Evolutionary conservation across 2,888 invertebrate genomes (phyloP), one percentile per base, ranked within the genome.

Genomic region (Ennomos erosarius): DNA sequence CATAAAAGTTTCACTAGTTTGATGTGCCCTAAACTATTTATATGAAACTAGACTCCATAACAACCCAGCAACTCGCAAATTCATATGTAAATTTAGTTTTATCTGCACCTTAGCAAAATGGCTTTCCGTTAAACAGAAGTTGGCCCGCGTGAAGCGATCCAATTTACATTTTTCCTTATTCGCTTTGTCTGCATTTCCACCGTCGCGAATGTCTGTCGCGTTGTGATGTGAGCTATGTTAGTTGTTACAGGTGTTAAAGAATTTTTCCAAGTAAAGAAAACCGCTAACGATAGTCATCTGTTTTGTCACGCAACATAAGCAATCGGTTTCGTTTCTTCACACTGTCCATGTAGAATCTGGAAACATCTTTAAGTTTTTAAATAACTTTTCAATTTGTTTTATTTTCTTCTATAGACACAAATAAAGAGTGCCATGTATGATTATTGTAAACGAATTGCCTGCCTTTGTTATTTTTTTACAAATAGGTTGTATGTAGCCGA

Each of bases 111-210:
- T 46, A 48, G 55, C 56, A 61, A 66, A 68, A 60, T 59, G 60
- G 56, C 49, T 63, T 60, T 59, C 39, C 52, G 40, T 47, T 62
- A 64, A 68, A 67, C 58, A 68, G 68, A 64, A 61, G 47, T 56
- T 66, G 53, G 59, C 51, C 61, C 48, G 58, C 59, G 54, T 44
- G 53, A 58, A 65, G 68, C 61, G 51, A 61, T 67, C 59, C 55
- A 58, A 72, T 73, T 73, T 68, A 56, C 71, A 73, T 70, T 60
- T 57, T 71, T 65, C 65, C 71, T 65, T 72, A 55, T 73, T 59
- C 55, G 43, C 53, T 62, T 59, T 55, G 62, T 59, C 63, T 59
- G n/a, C 58, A 45, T 39, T 53, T 59, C 35, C 45, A 56, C 55
- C 52, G 59, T 57, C 48, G 55, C 55, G 53, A 48, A 12, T 46